A percentile compares a stretch with the other conserved stretches of the same genome.
These are phyloP conservation scores for Timema cristinae DNA, from an alignment of 2,888 invertebrate genomes.

Conservation along the genomic window DNA sequence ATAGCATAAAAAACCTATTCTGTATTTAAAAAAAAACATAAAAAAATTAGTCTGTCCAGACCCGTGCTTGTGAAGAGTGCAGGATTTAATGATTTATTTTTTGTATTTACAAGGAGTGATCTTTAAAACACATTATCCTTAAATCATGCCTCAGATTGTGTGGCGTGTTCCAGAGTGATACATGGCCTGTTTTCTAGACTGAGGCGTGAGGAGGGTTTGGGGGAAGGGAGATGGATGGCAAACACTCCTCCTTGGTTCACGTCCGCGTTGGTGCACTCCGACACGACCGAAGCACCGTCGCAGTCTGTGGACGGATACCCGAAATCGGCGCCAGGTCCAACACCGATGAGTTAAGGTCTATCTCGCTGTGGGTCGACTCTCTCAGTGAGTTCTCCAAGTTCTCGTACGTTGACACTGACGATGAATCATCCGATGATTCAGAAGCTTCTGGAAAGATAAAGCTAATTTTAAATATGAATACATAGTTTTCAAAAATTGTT, in stretches of 20 bases:
- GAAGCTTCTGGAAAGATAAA: no score
- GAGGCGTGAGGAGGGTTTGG: not conserved
- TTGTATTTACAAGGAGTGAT: no score
- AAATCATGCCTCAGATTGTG: constrained; percentile 16
- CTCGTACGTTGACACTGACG: constrained; percentile 30
- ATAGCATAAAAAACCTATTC: no score
- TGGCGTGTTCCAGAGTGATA: constrained; percentile 14
- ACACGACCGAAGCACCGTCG: not conserved
- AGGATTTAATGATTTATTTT: no score
- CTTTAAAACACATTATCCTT: no score
- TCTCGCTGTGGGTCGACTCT: constrained; percentile 23
- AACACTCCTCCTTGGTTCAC: not conserved
- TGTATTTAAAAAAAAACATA: no score
- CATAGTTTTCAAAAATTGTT: no score
- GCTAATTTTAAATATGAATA: no score
- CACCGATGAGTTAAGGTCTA: not conserved
- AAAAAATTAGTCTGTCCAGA: no score
- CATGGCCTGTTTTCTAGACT: not conserved
- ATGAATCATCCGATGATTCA: constrained; percentile 15
- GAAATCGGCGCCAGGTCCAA: constrained; percentile 4
- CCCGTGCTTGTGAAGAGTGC: no score
- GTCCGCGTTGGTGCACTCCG: constrained; percentile 10
- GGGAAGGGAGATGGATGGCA: not conserved
- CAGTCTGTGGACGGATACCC: not conserved
- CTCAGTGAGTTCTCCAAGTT: constrained; percentile 34